These are phyloP conservation scores for Zaprionus africanus DNA, from an alignment of 1,140 invertebrate genomes.

Conservation along the genomic window DNA sequence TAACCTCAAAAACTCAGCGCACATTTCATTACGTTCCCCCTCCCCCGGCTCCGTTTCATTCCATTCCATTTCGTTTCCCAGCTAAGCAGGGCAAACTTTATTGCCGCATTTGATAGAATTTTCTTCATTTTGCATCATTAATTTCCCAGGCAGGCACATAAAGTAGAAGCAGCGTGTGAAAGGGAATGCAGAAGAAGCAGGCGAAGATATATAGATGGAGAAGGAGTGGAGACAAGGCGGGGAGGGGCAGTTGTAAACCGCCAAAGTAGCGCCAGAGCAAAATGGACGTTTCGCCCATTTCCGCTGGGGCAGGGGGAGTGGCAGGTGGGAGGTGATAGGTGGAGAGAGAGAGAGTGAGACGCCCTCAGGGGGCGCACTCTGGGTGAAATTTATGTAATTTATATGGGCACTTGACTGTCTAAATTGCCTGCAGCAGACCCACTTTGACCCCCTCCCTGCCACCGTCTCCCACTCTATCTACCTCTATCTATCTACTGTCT, in stretches of 20 bases:
- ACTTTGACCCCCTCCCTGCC: neutral
- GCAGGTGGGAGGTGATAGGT: neutral
- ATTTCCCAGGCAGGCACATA: neutral
- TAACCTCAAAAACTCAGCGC: neutral
- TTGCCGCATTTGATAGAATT: slow-evolving; percentile 2
- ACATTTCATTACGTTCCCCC: neutral
- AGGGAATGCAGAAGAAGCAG: neutral
- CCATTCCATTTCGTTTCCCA: neutral
- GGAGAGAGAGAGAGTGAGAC: neutral
- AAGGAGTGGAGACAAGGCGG: too few species aligned
- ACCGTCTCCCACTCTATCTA: neutral
- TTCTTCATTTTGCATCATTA: slow-evolving; percentile 7
- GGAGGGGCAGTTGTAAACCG: neutral
- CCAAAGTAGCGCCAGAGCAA: slow-evolving; percentile 4
- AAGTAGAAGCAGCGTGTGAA: slow-evolving; percentile 1
- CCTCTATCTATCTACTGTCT: neutral
- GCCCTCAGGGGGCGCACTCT: slow-evolving; percentile 42
- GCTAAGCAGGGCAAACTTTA: neutral
- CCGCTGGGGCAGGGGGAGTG: neutral
- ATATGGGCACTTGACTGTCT: slow-evolving; percentile 84
- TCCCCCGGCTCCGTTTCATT: neutral
- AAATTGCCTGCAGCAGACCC: slow-evolving; percentile 77
- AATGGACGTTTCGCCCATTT: slow-evolving; percentile 2
- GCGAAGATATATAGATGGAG: neutral
- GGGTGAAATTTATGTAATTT: slow-evolving; percentile 84